These are phyloP conservation scores for Ictalurus punctatus DNA, from an alignment of 2,113 vertebrate species.

Conservation along the genomic window DNA sequence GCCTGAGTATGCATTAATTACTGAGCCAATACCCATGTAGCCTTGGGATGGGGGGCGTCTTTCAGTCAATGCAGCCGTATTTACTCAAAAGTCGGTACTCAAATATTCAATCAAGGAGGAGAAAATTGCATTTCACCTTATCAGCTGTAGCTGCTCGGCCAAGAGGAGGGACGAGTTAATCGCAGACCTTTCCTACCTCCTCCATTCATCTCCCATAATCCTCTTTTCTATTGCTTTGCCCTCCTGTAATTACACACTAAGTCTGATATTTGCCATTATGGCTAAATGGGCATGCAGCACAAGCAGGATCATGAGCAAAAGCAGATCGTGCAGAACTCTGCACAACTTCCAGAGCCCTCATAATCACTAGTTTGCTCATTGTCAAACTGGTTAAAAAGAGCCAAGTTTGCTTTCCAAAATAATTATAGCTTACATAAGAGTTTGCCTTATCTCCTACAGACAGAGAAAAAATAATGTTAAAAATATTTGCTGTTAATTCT, in stretches of 20 bases:
- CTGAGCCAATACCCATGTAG: slow-evolving; percentile 8
- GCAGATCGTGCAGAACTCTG: neutral
- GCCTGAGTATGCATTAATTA: slow-evolving; percentile 56
- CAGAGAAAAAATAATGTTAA: neutral
- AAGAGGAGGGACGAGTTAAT: slow-evolving; percentile 49
- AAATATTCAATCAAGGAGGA: slow-evolving; percentile 66
- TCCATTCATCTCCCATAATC: slow-evolving; percentile 55
- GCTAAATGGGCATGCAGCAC: slow-evolving; percentile 37
- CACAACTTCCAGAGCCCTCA: neutral
- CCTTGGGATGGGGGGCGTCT: slow-evolving; percentile 19
- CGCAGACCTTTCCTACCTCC: slow-evolving; percentile 45
- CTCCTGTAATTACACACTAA: slow-evolving; percentile 55
- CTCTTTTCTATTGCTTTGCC: slow-evolving; percentile 54
- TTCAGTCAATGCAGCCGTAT: slow-evolving; percentile 40
- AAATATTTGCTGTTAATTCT: neutral
- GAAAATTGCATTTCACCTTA: slow-evolving; percentile 63
- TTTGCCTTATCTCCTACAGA: neutral
- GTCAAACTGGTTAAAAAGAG: slow-evolving; percentile 1
- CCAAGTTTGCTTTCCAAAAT: neutral
- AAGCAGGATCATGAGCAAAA: slow-evolving; percentile 22
- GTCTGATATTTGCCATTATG: slow-evolving; percentile 61
- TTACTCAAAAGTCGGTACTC: slow-evolving; percentile 58
- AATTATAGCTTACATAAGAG: slow-evolving; percentile 10
- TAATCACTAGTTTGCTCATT: slow-evolving; percentile 16
- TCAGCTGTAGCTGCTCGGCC: slow-evolving; percentile 47